A percentile compares a stretch with the other conserved stretches of the same genome.
Conservation (phyloP, 2,113 vertebrate genomes). For the Meles meles region DNA sequence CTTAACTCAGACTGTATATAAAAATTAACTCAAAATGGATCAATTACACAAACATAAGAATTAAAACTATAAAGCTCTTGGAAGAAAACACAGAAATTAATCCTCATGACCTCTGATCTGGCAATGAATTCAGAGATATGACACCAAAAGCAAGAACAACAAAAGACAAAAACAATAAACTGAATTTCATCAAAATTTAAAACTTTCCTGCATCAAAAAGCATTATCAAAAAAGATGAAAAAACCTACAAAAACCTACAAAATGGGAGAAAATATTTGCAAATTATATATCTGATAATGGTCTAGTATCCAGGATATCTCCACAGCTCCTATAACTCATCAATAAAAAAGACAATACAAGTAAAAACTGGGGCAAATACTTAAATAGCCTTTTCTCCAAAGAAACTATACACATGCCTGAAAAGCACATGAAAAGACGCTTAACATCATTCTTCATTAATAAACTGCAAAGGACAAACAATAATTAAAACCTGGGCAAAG, state of each 20-base stretch:
- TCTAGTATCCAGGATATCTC: neutral
- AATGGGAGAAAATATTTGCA: neutral
- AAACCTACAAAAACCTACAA: neutral
- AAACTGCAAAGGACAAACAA: neutral
- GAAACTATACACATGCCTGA: neutral
- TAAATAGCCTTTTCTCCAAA: neutral
- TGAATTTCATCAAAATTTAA: neutral
- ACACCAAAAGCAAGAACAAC: neutral
- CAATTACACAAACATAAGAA: neutral
- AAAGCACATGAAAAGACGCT: neutral
- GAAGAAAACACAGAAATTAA: neutral
- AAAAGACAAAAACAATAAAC: neutral
- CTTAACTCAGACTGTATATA: neutral
- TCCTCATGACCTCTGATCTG: neutral
- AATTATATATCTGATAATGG: neutral
- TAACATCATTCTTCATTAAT: neutral
- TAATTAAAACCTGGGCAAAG: neutral
- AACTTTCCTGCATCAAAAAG: neutral
- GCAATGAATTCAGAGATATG: neutral
- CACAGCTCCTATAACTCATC: neutral
- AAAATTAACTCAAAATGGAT: neutral
- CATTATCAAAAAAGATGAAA: neutral
- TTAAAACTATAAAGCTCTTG: neutral
- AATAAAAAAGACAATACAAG: neutral
- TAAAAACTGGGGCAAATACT: neutral